A percentile compares a stretch with the other conserved stretches of the same genome.
phyloP scores from a whole-genome alignment of 1,140 invertebrate genomes.

The Sycophila sp. region DNA sequence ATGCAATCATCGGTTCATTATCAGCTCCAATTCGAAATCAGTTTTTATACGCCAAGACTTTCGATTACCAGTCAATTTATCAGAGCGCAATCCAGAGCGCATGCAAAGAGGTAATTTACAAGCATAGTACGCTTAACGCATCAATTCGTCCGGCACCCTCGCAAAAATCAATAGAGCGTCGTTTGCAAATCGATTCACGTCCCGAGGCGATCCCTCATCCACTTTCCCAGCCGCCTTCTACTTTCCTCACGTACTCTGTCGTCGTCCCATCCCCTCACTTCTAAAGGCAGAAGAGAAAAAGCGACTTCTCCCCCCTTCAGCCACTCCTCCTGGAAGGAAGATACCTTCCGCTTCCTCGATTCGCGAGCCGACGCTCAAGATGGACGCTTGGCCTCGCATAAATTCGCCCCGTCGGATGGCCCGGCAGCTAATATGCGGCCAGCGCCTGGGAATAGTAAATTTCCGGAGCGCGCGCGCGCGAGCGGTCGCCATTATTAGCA shows the following conservation, averaged over 20 bases:
- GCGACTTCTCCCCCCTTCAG: neutral
- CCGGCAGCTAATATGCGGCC: slow-evolving; percentile 22
- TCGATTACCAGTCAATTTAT: too few relatives aligned
- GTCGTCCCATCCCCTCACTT: neutral
- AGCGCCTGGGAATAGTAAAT: slow-evolving; percentile 28
- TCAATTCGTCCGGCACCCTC: neutral
- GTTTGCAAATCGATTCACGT: slow-evolving; percentile 11
- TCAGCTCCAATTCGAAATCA: too few relatives aligned
- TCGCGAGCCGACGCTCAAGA: neutral
- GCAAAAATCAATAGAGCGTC: slow-evolving; percentile 15
- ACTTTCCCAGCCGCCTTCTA: neutral
- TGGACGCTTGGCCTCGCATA: neutral
- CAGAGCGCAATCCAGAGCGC: too few relatives aligned
- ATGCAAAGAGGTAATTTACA: neutral
- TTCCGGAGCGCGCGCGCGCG: slow-evolving; percentile 11
- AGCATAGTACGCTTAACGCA: neutral
- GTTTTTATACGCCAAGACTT: too few relatives aligned
- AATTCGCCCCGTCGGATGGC: neutral
- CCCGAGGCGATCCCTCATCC: neutral
- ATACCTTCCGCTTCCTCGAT: slow-evolving; percentile 13
- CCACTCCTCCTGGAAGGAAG: too few relatives aligned
- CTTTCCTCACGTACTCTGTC: neutral
- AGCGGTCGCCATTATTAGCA: slow-evolving; percentile 30
- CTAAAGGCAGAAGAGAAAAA: too few relatives aligned
- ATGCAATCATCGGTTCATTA: too few relatives aligned